phyloP scores from a whole-genome alignment of 2,113 vertebrate species.

The Hemiprocne comata region DNA sequence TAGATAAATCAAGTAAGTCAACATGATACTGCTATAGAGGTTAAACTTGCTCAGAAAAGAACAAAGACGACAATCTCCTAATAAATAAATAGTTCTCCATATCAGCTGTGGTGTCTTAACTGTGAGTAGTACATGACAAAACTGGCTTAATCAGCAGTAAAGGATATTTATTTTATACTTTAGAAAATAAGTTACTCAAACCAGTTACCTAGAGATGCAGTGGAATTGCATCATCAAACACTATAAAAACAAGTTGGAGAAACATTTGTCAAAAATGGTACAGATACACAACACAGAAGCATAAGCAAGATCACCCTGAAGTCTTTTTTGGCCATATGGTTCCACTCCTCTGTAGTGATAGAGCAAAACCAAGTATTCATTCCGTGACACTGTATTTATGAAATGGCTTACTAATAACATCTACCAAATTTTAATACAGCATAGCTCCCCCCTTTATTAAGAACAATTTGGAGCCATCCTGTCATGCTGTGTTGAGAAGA shows the following conservation, averaged over 20 bases:
- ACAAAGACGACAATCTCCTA: not conserved
- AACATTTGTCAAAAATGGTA: not conserved
- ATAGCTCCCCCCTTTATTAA: not conserved
- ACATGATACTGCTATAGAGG: not conserved
- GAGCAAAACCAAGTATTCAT: not conserved
- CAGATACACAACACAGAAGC: not conserved
- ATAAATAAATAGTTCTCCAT: not conserved
- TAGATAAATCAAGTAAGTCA: not conserved
- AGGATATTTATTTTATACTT: conserved; percentile 1
- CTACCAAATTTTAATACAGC: not conserved
- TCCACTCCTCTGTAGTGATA: not conserved
- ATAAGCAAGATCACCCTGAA: not conserved
- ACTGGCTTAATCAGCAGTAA: not conserved
- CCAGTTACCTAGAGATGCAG: not conserved
- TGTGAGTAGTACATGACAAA: not conserved
- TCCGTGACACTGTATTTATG: not conserved
- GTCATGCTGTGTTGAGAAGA: not conserved
- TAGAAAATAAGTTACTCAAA: conserved; percentile 18
- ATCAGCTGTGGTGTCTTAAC: not conserved
- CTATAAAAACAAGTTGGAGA: not conserved
- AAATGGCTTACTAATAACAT: not conserved
- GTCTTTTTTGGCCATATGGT: not conserved
- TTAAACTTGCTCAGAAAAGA: not conserved
- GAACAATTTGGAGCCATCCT: not conserved
- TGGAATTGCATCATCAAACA: not conserved